Conservation (phyloP, 2,888 invertebrate species). For the Campoplex capitator region DNA sequence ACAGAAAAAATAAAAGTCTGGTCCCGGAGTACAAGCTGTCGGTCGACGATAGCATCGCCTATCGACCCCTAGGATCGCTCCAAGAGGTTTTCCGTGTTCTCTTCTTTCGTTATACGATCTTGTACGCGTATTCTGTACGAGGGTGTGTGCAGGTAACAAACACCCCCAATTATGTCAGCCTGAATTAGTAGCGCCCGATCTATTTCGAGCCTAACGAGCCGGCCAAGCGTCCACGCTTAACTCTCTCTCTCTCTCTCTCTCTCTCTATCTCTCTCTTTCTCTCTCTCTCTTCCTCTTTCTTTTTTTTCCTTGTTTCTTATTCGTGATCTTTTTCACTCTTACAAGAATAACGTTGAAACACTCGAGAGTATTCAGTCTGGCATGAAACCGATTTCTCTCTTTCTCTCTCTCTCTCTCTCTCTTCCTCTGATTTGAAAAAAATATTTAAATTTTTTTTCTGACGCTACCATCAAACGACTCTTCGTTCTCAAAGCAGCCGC, state of each 20-base stretch:
- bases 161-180: slow-evolving; percentile 84
- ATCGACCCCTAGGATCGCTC: slow-evolving; percentile 83
- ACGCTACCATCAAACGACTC: slow-evolving; percentile 69
- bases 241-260: slow-evolving; percentile 18
- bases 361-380: slow-evolving; percentile 43
- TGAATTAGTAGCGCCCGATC: slow-evolving; percentile 84
- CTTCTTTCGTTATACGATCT: slow-evolving; percentile 83
- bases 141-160: slow-evolving; percentile 84
- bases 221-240: slow-evolving; percentile 64
- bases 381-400: slow-evolving; percentile 54
- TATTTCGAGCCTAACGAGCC: slow-evolving; percentile 82
- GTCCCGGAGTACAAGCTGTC: slow-evolving; percentile 81
- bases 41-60: slow-evolving; percentile 83
- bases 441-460: slow-evolving; percentile 19
- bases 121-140: slow-evolving; percentile 77
- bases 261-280: slow-evolving; percentile 10
- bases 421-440: slow-evolving; percentile 20
- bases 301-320: background rate
- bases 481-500: slow-evolving; percentile 69
- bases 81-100: slow-evolving; percentile 85
- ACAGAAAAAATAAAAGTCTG: slow-evolving; percentile 63
- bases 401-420: slow-evolving; percentile 29
- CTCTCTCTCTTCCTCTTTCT: background rate
- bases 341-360: slow-evolving; percentile 36
- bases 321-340: slow-evolving; percentile 31